phyloP scores from a whole-genome alignment of 1,140 invertebrate species.

The Sitobion miscanthi region DNA sequence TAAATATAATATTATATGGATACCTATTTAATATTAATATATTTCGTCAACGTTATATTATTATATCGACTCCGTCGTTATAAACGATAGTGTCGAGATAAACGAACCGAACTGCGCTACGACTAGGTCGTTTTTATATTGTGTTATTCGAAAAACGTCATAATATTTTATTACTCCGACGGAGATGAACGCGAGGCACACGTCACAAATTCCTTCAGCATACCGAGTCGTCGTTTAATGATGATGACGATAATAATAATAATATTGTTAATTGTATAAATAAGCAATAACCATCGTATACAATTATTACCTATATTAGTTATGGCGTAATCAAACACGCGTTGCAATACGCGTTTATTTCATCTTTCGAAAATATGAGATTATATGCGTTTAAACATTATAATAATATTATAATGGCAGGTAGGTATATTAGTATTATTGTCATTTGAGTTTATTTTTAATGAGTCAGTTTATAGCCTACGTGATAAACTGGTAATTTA shows the following conservation, averaged over 20 bases:
- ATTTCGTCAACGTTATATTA: too few relatives aligned
- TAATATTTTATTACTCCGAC: not conserved
- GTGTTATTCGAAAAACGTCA: not conserved
- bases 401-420: not conserved
- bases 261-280: not conserved
- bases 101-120: not conserved
- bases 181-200: not conserved
- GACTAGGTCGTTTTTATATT: not conserved
- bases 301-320: not conserved
- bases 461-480: not conserved
- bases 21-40: too few relatives aligned
- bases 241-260: not conserved
- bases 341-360: not conserved
- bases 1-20: not conserved
- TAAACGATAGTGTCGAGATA: not conserved
- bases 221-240: not conserved
- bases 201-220: not conserved
- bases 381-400: not conserved
- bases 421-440: not conserved
- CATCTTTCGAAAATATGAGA: not conserved
- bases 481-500: not conserved
- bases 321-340: not conserved
- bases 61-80: not conserved
- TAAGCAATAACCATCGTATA: not conserved
- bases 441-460: not conserved